Conservation (phyloP, 2,888 invertebrate species). For the Drosophila putrida region DNA sequence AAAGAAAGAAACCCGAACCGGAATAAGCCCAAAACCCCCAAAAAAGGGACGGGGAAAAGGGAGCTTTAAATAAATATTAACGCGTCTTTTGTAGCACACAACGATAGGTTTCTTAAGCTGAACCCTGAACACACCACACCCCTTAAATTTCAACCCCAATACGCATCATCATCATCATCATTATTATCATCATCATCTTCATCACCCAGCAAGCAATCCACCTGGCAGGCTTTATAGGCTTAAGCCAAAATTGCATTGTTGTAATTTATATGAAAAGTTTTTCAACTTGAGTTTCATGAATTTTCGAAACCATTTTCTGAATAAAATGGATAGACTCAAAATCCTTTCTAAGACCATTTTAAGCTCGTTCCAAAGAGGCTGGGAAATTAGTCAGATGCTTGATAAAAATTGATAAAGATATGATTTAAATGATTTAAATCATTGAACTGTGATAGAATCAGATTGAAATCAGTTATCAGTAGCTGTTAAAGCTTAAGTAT, state of each 20-base stretch:
- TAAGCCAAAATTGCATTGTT: slow-evolving; percentile 61
- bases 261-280: slow-evolving; percentile 78
- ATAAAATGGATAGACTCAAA: slow-evolving; percentile 14
- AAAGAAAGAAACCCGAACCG: slow-evolving; percentile 6
- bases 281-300: slow-evolving; percentile 38
- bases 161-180: background rate
- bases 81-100: slow-evolving; percentile 39
- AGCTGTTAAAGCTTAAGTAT: no score
- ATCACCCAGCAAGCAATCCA: slow-evolving; percentile 3
- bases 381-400: slow-evolving; percentile 25
- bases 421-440: no score
- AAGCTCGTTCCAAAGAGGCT: slow-evolving; percentile 6
- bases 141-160: slow-evolving; percentile 11
- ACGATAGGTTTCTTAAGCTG: slow-evolving; percentile 43
- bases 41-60: slow-evolving; percentile 3
- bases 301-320: slow-evolving; percentile 12
- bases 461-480: no score
- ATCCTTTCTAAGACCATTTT: slow-evolving; percentile 14
- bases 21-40: slow-evolving; percentile 7
- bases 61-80: slow-evolving; percentile 74
- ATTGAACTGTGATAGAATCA: no score
- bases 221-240: slow-evolving; percentile 41
- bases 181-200: background rate
- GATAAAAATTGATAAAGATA: background rate
- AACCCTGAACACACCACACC: no score